Percentiles rank a stretch among this genome's conserved stretches.
Conservation (phyloP, 92 coral and sea anemone species). For the Zoanthus gigantus region DNA sequence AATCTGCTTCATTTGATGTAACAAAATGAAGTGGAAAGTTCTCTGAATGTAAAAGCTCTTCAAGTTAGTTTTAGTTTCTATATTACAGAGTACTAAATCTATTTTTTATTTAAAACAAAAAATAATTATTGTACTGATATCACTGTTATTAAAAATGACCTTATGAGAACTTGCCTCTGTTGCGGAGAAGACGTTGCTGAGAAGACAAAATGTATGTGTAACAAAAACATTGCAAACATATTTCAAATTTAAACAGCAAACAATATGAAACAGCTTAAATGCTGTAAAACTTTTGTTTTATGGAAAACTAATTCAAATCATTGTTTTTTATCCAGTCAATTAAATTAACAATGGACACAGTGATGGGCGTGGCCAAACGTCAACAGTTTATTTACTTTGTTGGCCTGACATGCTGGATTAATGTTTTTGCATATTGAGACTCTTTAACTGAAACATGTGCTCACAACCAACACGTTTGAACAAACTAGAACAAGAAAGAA, state of each 20-base stretch:
- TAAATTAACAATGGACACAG: background rate
- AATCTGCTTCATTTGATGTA: constrained; percentile 21
- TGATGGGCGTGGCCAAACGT: constrained; percentile 2
- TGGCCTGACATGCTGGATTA: constrained; percentile 28
- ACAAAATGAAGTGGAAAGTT: constrained; percentile 28
- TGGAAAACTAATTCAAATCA: constrained; percentile 23
- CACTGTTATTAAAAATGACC: constrained; percentile 4
- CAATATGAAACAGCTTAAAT: constrained; percentile 26
- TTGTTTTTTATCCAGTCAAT: constrained; percentile 20
- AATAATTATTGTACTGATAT: background rate
- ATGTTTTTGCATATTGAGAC: constrained; percentile 11
- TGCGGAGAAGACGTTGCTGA: constrained; percentile 48
- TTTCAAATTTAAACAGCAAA: constrained; percentile 20
- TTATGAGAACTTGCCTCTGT: constrained; percentile 18
- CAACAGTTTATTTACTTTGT: constrained; percentile 8
- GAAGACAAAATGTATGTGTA: constrained; percentile 43
- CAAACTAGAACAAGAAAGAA: constrained; percentile 11
- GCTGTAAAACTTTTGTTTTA: constrained; percentile 16
- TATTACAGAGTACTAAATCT: constrained; percentile 19
- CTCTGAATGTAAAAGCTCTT: constrained; percentile 27
- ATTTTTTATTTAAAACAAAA: constrained; percentile 20
- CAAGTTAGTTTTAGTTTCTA: constrained; percentile 10
- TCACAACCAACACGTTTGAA: background rate
- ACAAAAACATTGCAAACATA: constrained; percentile 24
- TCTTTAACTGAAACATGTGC: constrained; percentile 22